Conservation (phyloP, 2,113 vertebrate species). For the Nerophis ophidion region DNA sequence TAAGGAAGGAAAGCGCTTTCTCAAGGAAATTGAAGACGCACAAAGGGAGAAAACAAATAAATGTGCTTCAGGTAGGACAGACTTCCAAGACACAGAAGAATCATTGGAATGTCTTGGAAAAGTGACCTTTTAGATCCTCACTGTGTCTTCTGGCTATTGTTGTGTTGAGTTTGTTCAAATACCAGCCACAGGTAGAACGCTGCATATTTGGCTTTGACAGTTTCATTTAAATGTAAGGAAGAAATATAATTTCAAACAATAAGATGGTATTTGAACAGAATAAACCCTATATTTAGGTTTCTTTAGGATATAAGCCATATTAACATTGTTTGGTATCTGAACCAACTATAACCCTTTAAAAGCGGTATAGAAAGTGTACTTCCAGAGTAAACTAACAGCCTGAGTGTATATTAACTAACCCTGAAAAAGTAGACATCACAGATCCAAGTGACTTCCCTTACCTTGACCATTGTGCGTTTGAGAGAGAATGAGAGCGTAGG, state of each 20-base stretch:
- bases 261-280: constrained; percentile 1
- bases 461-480: constrained; percentile 11
- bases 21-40: constrained; percentile 32
- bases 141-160: constrained; percentile 18
- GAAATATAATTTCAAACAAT: constrained; percentile 1
- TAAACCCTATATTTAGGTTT: neutral
- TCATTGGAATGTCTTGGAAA: constrained; percentile 49
- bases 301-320: neutral
- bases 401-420: constrained; percentile 1
- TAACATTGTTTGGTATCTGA: neutral
- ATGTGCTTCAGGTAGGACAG: constrained; percentile 48
- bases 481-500: constrained; percentile 6
- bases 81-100: constrained; percentile 35
- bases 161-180: constrained; percentile 27
- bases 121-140: constrained; percentile 14
- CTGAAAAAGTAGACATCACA: neutral
- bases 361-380: neutral
- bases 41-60: constrained; percentile 12
- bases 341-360: neutral
- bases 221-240: constrained; percentile 10
- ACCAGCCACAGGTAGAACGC: constrained; percentile 34
- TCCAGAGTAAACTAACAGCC: neutral
- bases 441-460: neutral
- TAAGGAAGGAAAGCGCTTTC: constrained; percentile 12
- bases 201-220: constrained; percentile 14